Percentiles rank a stretch among this genome's conserved stretches.
phyloP scores from a whole-genome alignment of 2,888 invertebrate genomes.

The Trichopoda pennipes region DNA sequence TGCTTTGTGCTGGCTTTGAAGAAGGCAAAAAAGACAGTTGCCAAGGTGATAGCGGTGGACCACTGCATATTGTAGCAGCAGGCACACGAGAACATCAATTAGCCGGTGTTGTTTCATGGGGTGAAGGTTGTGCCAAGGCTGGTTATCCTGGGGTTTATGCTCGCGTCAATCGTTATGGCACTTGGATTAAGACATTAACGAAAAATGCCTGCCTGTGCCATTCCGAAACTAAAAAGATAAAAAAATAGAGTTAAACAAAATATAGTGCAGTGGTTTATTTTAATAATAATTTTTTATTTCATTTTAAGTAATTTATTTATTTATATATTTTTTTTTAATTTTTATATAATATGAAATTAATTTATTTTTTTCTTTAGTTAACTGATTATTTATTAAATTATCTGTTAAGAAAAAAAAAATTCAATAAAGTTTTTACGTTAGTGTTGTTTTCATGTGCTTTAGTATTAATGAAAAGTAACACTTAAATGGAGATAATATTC shows the following conservation, averaged over 20 bases:
- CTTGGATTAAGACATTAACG: conserved; percentile 87
- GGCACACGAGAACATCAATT: conserved; percentile 75
- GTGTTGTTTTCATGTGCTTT: conserved; percentile 18
- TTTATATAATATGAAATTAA: too few species aligned
- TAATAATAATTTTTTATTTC: conserved; percentile 3
- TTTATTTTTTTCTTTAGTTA: conserved; percentile 42
- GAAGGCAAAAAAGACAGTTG: conserved; percentile 80
- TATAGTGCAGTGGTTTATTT: background rate
- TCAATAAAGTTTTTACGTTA: conserved; percentile 40
- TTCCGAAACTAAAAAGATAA: conserved; percentile 78
- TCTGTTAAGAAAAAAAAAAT: conserved; percentile 50
- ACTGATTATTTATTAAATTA: conserved; percentile 36
- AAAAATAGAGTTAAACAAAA: conserved; percentile 68
- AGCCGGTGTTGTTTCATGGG: conserved; percentile 87
- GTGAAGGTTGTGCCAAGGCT: conserved; percentile 81
- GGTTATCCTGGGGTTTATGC: conserved; percentile 91
- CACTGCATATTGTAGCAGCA: conserved; percentile 76
- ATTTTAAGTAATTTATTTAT: conserved; percentile 6
- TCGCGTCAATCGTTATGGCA: conserved; percentile 87
- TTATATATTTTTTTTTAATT: conserved; percentile 4
- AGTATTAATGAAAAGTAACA: conserved; percentile 11
- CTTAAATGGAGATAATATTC: conserved; percentile 19
- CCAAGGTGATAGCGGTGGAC: conserved; percentile 80
- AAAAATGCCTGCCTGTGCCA: conserved; percentile 86
- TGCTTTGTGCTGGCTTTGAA: conserved; percentile 79